A percentile compares a stretch with the other conserved stretches of the same genome.
These are phyloP conservation scores for Tolypeutes matacus DNA, from an alignment of 2,797 vertebrate genomes.

Conservation along the genomic window DNA sequence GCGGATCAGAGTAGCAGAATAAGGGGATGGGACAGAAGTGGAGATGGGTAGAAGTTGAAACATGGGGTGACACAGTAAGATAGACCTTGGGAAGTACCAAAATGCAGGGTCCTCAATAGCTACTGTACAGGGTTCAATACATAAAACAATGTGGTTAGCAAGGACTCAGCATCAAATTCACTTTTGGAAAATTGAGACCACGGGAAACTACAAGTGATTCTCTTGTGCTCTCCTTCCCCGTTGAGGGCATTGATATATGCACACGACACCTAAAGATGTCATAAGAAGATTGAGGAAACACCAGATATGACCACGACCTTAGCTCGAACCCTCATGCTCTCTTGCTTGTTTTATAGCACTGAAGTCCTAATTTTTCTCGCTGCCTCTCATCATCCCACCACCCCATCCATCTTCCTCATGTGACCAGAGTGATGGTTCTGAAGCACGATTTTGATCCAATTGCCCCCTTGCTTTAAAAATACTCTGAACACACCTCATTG, in stretches of 20 bases:
- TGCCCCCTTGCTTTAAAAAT: neutral
- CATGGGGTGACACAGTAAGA: neutral
- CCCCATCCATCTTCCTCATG: neutral
- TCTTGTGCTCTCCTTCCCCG: neutral
- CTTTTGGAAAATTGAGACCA: slow-evolving; percentile 3
- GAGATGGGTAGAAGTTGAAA: neutral
- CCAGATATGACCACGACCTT: neutral
- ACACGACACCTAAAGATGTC: neutral
- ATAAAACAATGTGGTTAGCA: neutral
- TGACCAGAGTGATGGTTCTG: neutral
- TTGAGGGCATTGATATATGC: neutral
- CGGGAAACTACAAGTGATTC: neutral
- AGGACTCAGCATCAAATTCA: neutral
- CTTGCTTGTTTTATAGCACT: neutral
- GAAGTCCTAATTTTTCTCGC: neutral
- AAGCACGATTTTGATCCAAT: neutral
- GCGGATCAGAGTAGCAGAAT: slow-evolving; percentile 43
- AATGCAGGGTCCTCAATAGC: neutral
- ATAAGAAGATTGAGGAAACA: neutral
- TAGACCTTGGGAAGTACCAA: neutral
- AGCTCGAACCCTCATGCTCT: neutral
- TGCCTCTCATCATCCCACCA: neutral
- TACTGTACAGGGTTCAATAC: neutral
- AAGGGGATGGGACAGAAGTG: neutral
- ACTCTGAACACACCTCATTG: neutral